These are phyloP conservation scores for Enteromius mattozi DNA, from an alignment of 2,797 vertebrate genomes.

Conservation along the genomic window DNA sequence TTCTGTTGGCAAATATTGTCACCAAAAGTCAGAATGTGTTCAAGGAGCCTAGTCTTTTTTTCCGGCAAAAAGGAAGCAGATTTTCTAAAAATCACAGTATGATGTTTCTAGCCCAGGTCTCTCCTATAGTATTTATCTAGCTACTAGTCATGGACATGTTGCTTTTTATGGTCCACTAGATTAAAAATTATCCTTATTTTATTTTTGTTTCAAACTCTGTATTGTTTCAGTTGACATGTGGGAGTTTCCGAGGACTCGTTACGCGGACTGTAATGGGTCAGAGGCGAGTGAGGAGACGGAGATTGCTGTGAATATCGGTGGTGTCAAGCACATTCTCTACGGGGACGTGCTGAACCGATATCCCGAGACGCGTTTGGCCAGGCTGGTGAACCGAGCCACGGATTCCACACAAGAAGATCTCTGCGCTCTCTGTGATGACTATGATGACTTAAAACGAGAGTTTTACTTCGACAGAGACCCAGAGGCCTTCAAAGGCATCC, in stretches of 20 bases:
- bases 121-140: background rate
- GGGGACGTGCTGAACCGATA: constrained; percentile 86
- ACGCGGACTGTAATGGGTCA: constrained; percentile 78
- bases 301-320: constrained; percentile 93
- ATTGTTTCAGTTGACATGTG: constrained; percentile 71
- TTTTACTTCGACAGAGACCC: constrained; percentile 98
- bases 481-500: constrained; percentile 91
- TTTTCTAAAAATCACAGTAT: background rate
- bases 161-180: background rate
- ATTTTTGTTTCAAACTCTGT: background rate
- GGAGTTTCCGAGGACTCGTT: constrained; percentile 76
- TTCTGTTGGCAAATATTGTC: background rate
- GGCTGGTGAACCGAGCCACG: constrained; percentile 81
- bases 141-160: background rate
- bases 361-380: constrained; percentile 90
- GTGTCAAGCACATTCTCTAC: constrained; percentile 88
- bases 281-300: constrained; percentile 83
- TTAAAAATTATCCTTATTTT: background rate
- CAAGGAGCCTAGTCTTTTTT: background rate
- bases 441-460: constrained; percentile 87
- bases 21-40: background rate
- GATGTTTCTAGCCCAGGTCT: background rate
- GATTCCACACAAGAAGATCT: constrained; percentile 81
- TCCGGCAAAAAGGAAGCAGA: background rate
- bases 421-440: constrained; percentile 91